phyloP scores from a whole-genome alignment of 2,113 vertebrate species.

The Copsychus sechellarum region DNA sequence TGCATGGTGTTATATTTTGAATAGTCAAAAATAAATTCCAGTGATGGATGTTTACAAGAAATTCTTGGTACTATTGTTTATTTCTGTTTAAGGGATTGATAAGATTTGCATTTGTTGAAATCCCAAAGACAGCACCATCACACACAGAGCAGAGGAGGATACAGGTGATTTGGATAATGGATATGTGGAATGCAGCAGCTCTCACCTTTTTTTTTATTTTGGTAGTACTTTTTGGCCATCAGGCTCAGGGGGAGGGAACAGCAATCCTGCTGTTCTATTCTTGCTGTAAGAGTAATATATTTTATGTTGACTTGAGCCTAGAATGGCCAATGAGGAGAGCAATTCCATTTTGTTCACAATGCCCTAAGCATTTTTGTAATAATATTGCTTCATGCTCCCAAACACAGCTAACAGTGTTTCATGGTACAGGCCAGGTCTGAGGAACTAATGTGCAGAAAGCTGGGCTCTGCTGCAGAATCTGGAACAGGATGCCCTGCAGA shows the following conservation, averaged over 20 bases:
- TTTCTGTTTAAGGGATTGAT: neutral
- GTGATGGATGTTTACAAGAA: neutral
- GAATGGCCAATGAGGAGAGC: neutral
- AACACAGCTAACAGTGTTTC: neutral
- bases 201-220: neutral
- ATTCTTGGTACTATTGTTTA: neutral
- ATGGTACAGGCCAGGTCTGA: neutral
- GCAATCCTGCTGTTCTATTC: neutral
- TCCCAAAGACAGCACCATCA: neutral
- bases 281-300: neutral
- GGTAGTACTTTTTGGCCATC: neutral
- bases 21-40: neutral
- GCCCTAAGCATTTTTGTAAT: neutral
- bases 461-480: neutral
- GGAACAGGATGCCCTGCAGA: neutral
- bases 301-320: neutral
- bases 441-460: neutral
- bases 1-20: neutral
- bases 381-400: neutral
- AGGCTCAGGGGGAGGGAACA: neutral
- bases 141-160: neutral
- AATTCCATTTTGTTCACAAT: neutral
- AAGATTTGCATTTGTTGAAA: neutral
- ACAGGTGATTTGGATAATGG: neutral
- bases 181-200: neutral